Evolutionary conservation across 37 sponge, comb jelly and placozoan genomes (phyloP), one percentile per base, ranked within the genome.

Genomic region (Oscarella lobularis): DNA sequence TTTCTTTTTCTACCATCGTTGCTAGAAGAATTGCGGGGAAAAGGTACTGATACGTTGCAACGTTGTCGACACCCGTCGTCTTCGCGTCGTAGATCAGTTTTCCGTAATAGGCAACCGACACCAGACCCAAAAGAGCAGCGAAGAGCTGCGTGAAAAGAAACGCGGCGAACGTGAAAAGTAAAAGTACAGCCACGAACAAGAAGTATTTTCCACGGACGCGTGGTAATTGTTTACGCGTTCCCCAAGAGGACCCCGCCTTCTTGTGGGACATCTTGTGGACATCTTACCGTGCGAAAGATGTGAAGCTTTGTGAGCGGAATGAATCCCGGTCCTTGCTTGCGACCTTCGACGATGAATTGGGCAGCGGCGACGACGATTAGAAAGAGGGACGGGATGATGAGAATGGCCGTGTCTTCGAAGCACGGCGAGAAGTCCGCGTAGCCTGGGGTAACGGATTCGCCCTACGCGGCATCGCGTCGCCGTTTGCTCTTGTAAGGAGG

Each of bases 401-500:
- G 79, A 38, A 94, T 41, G 38, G 81, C 82, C 31, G 88, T 88
- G 77, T 94, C 95, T 37, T 87, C 77, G 74, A 94, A 94, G 41
- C 95, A 94, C 68, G 84, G 82, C 32, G 91, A 35, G 14, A 94
- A 55, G 78, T 94, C 95, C 67, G 71, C n/a, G n/a, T n/a, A n/a
- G n/a, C n/a, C n/a, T n/a, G n/a, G n/a, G n/a, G n/a, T n/a, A n/a
- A n/a, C n/a, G n/a, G n/a, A n/a, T n/a, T n/a, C n/a, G n/a, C n/a
- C n/a, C n/a, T n/a, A n/a, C n/a, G n/a, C n/a, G n/a, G n/a, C n/a
- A n/a, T n/a, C n/a, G n/a, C n/a, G n/a, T n/a, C n/a, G n/a, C n/a
- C n/a, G n/a, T n/a, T n/a, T n/a, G n/a, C n/a, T n/a, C n/a, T n/a
- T n/a, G n/a, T n/a, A n/a, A n/a, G n/a, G n/a, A n/a, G n/a, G n/a